Percentiles rank a stretch among this genome's conserved stretches.
Evolutionary conservation across 2,113 vertebrate species (phyloP).

Genomic region (Calonectris borealis): DNA sequence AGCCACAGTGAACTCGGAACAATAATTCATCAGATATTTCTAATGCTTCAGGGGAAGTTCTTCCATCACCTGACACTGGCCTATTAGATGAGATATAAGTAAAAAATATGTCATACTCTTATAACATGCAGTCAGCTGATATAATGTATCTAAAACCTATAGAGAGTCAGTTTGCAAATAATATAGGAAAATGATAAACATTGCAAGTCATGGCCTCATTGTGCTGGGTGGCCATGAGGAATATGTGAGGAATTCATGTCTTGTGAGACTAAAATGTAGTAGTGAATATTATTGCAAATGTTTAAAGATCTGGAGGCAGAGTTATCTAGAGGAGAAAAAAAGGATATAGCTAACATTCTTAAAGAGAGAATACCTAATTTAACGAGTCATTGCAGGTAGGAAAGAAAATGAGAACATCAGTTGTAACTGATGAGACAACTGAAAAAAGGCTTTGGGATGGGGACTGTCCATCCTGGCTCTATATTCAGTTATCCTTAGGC

Average conservation of each 20-base stretch:
- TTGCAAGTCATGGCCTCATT: background rate
- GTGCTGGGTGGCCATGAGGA: background rate
- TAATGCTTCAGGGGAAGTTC: background rate
- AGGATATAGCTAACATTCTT: background rate
- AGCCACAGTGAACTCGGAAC: background rate
- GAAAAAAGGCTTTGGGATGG: background rate
- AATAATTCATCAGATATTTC: background rate
- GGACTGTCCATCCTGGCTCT: background rate
- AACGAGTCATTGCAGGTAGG: background rate
- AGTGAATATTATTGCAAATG: background rate
- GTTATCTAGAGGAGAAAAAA: background rate
- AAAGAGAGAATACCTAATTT: background rate
- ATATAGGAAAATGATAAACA: background rate
- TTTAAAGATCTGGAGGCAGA: background rate
- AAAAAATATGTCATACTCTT: background rate
- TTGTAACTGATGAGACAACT: background rate
- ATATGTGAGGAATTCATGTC: background rate
- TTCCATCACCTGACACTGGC: background rate
- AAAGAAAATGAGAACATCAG: background rate
- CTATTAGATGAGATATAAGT: background rate
- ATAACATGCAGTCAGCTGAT: background rate
- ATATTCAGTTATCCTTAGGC: background rate
- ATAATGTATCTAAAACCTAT: background rate
- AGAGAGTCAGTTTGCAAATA: background rate
- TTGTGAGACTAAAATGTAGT: background rate